Evolutionary conservation across 35 echinoderm and acorn worm genomes (phyloP), one percentile per base, ranked within the genome.

Genomic region (Apostichopus parvimensis): DNA sequence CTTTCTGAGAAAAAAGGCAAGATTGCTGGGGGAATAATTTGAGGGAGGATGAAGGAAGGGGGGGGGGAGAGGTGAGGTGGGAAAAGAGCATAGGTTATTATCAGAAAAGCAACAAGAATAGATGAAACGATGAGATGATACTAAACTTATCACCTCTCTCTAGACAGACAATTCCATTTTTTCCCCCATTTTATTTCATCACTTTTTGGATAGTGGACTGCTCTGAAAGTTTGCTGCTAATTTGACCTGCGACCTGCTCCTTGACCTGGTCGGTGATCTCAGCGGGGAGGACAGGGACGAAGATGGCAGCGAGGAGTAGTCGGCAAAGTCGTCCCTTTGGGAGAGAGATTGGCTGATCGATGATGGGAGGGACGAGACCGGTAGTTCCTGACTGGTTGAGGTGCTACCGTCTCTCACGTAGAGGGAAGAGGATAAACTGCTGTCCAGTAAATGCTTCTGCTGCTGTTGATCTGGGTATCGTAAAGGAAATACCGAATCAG

Each of bases 211-310:
- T 21, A 88, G 86, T 9, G 83, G 83, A 34, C 86, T 26, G 28
- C 86, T 88, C 62, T 88, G 86, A 79, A 91, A 91, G 18, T 91
- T 91, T 56, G 77, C 89, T 17, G 89, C 89, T 18, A 91, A 73
- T 59, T 91, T 91, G 76, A 91, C 54, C 59, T 91, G 89, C 12
- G 89, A 79, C 55, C 89, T 91, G 73, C 89, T 91, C 56, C 89
- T 77, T 3, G 89, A 91, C 26, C 89, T 77, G 53, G 89, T 77
- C 45, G 89, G 89, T 53, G 76, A 78, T 18, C 89, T 77, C 5
- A 79, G 56, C 6, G 89, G 89, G 8, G 89, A 91, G 15, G 89
- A 91, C 70, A 91, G 56, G 5, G 88, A 73, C 6, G 72, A 78
- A 10, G 89, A 91, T 23, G 89, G 73, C 5, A 79, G 56, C 15